These are phyloP conservation scores for Augochlorella aurata DNA, from an alignment of 2,888 invertebrate species.

Conservation along the genomic window DNA sequence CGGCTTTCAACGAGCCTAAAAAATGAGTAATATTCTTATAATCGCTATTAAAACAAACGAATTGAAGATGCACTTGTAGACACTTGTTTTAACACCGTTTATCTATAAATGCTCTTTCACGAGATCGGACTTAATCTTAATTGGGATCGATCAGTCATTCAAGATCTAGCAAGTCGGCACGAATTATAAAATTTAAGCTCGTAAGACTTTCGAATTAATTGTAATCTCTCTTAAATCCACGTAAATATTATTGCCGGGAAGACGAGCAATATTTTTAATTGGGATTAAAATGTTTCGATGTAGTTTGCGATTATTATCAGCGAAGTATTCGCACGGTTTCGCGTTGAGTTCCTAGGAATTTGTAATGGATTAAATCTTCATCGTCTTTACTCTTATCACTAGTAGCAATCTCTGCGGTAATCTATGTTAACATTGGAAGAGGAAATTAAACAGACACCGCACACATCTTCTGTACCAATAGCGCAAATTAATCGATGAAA, in stretches of 20 bases:
- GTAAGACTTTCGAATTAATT: not conserved
- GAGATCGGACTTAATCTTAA: not conserved
- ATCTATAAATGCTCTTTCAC: not conserved
- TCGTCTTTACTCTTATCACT: not conserved
- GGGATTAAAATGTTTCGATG: not conserved
- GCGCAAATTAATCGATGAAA: not conserved
- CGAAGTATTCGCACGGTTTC: not conserved
- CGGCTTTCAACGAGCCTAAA: not conserved
- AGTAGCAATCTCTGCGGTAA: not conserved
- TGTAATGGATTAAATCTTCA: not conserved
- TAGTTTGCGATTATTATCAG: no score
- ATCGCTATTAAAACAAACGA: not conserved
- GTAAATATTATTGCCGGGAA: not conserved
- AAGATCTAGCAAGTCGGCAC: not conserved
- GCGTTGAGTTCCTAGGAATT: not conserved
- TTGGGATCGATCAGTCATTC: not conserved
- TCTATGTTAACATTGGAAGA: not conserved
- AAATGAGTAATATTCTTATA: not conserved
- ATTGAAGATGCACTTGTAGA: not conserved
- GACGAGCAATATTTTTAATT: not conserved
- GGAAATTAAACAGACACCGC: not conserved
- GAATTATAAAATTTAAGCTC: not conserved
- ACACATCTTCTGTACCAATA: not conserved
- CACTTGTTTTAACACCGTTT: not conserved
- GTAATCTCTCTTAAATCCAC: not conserved